Percentiles rank a stretch among this genome's conserved stretches.
These are phyloP conservation scores for Sorex araneus DNA, from an alignment of 2,113 vertebrate species.

Conservation along the genomic window DNA sequence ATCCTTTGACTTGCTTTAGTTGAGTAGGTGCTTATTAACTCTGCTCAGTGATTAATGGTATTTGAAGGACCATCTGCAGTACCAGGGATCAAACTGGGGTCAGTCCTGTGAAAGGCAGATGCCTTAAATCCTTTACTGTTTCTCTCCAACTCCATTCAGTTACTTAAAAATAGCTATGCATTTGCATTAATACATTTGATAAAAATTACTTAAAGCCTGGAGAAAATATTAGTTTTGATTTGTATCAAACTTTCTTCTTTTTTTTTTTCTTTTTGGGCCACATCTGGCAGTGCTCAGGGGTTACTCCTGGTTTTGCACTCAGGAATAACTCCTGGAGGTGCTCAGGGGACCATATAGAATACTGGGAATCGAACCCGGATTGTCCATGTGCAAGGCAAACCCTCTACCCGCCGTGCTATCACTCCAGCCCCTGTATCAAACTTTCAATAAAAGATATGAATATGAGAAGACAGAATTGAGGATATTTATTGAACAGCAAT, in stretches of 20 bases:
- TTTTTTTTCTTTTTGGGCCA: no score
- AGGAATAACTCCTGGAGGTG: no score
- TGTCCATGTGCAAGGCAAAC: no score
- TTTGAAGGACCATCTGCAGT: no score
- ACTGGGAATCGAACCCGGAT: no score
- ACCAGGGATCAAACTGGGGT: no score
- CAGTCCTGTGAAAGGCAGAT: no score
- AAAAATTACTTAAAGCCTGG: conserved; percentile 32
- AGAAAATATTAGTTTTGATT: background rate
- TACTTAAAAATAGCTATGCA: background rate
- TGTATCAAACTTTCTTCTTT: background rate
- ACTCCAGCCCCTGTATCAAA: background rate
- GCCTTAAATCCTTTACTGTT: background rate
- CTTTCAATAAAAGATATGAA: background rate
- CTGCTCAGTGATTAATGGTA: no score
- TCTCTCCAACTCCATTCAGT: background rate
- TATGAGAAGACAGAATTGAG: background rate
- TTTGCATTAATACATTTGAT: background rate
- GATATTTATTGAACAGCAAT: background rate
- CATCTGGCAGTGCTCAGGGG: no score
- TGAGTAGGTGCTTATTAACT: background rate
- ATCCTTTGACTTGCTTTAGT: background rate
- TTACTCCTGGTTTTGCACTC: no score
- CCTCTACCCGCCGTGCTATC: no score
- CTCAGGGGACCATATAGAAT: no score